Evolutionary conservation across 2,888 invertebrate species (phyloP), one percentile per base, ranked within the genome.

Genomic region (Epinotia demarniana): DNA sequence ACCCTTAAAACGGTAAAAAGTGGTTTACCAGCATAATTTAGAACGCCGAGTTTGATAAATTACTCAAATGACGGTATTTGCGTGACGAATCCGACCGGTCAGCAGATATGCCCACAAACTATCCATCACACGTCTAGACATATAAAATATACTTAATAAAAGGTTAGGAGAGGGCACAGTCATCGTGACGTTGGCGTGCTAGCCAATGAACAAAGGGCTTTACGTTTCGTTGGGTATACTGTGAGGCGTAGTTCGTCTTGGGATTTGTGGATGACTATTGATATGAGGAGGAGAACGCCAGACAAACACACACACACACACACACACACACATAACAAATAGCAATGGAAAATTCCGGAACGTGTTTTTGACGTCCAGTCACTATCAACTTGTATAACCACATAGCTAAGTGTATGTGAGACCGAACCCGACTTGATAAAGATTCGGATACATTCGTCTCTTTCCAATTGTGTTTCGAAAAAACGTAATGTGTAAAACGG

Each of bases 1-100:
- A 39, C 9, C 39, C 39, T 39, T 39, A 39, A 39, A 39, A 39
- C 39, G 8, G 9, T 13, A n/a, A 8, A n/a, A 53, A n/a, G n/a
- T 6, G 1, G n/a, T n/a, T 11, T 53, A 5, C 53, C 53, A 6
- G 57, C 46, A 57, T 13, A 39, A 57, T 60, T 58, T 46, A 27
- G 60, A 60, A 67, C 64, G 67, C 62, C 68, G 80, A 80, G 76
- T 79, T 82, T 87, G 87, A 87, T 87, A 85, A 87, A 89, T 88
- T 84, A 86, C 86, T 84, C 82, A 70, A 82, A 81, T 80, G 85
- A 82, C 83, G 78, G 80, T 72, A 18, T 27, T 75, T 55, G 76
- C 75, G 73, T 74, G 75, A 72, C 75, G 43, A 66, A 64, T 69
- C 69, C 69, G 39, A 57, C 66, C 55, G 60, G 71, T 67, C 72